Evolutionary conservation across 2,113 vertebrate species (phyloP), one percentile per base, ranked within the genome.

Genomic region (Ceuthmochares aereus): DNA sequence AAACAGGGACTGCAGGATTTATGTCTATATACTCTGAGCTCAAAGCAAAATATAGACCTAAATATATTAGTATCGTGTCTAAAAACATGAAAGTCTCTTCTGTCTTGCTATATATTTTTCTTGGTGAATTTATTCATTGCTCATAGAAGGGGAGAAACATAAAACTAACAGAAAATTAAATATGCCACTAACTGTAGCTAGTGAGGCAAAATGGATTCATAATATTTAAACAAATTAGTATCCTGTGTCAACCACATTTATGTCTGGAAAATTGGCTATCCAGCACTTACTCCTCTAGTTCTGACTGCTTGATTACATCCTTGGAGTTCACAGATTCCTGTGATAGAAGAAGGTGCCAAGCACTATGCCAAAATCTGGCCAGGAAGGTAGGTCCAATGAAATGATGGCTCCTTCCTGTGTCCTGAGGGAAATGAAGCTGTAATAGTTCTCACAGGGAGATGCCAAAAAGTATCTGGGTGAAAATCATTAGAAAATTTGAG

Each of bases 131-230:
- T 62, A 62, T 40, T 68, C 6, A 72, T 68, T 85, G 40, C 7
- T 87, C 14, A 25, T 27, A 26, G 30, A 56, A 59, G 25, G 81
- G 59, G 5, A 47, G 29, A 75, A 25, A 2, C 12, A 42, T 42
- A 51, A 40, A 76, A 60, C 25, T 49, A 68, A 34, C 7, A 42
- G 27, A 49, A 89, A 74, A 69, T 51, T 49, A 59, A 77, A 67
- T 17, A 55, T 45, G 20, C 19, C 8, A 47, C 8, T 16, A 64
- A 52, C 14, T 43, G 3, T 40, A 55, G 30, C 8, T 36, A 58
- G 14, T 26, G 30, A 29, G 15, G 36, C 1, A 37, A 92, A 89
- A 86, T 5, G 54, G 5, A 37, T 54, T n/a, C 0, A 0, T 62
- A 45, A 36, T 1, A 4, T 69, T 56, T 27, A 67, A 62, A 66